Base-by-base conservation (phyloP, 2,113 vertebrate genomes). In the Cheilinus undulatus region DNA sequence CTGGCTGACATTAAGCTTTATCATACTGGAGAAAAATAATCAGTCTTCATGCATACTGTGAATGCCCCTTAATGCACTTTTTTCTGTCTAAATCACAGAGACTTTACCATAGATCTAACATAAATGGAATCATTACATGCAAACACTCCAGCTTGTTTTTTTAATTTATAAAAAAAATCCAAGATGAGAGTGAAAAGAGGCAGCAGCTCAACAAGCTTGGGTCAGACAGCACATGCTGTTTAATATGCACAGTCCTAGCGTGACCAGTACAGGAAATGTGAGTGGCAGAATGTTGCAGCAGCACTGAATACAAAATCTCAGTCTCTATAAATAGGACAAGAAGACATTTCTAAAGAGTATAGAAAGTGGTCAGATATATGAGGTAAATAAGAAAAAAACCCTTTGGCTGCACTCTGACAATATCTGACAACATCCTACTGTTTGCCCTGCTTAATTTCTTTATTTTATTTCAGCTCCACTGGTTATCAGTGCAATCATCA, bases 241-340 rank as follows among this genome's bases (percentile, higher is more conserved):
- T 43, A 1, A 52, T 19, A 51, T 23, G 10, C 19, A 26, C 0
- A 45, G 28, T 36, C 12, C 6, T 24, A 28, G 6, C 15, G 4
- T 46, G 27, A 57, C 51, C 9, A 56, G 30, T 26, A 15, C 22
- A 23, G 38, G 32, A 32, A 27, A 50, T 43, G 0, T 20, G 8
- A 50, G 45, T 19, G 22, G 61, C 38, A 34, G 8, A 27, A 23
- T 22, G 36, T 22, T 8, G 12, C 17, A 73, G 36, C n/a, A 42
- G 15, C 19, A 46, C 32, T 32, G 15, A 43, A 13, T 20, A 4
- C 13, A 19, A 30, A 14, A 48, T 27, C 30, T 30, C 0, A 12
- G 59, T 40, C 2, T 40, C 2, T 40, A 59, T 59, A 54, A 78
- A 72, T 19, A 69, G 36, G 8, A 10, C 13, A 6, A 19, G 9